Evolutionary conservation across 2,888 invertebrate genomes (phyloP), one percentile per base, ranked within the genome.

Genomic region (Trissoscelio sp.): DNA sequence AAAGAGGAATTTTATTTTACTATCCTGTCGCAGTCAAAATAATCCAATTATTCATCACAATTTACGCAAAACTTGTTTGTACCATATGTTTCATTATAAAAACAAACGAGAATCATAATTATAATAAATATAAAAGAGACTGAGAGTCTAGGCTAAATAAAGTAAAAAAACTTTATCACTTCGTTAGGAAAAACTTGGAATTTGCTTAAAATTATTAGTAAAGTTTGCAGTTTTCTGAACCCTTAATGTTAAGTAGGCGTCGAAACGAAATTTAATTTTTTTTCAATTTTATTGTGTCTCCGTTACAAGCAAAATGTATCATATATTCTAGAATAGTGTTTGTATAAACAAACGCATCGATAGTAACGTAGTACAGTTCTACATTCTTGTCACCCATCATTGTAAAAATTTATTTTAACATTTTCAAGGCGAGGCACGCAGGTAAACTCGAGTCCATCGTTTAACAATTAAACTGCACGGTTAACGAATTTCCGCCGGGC

Each of bases 401-500:
- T 75, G 81, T 72, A 75, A 79, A 82, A 82, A 82, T 82, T 69
- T 82, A 82, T 78, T 75, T 70, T 53, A 79, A 79, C 79, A 74
- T 82, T 74, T 78, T 82, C 79, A 82, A 82, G 78, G 82, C 82
- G 82, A 82, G 82, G 82, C 82, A 82, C 82, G 82, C 83, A 87
- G 85, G 83, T 85, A 86, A 88, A 85, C 81, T 87, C 81, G 84
- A 83, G 84, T 83, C 83, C 81, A 85, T 85, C 67, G 81, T 84
- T 80, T 83, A 87, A 87, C 81, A 86, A 86, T 85, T 79, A 82
- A 88, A 87, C 84, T 83, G 86, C 84, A 86, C 86, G 86, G 87
- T 84, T 66, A 88, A 89, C 87, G 87, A 88, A 89, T 87, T 87
- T 89, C 87, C 87, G 88, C 88, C 86, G 86, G 84, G 87, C 85